Base-by-base conservation (phyloP, 1,140 invertebrate genomes). In the Cecropterus lyciades region DNA sequence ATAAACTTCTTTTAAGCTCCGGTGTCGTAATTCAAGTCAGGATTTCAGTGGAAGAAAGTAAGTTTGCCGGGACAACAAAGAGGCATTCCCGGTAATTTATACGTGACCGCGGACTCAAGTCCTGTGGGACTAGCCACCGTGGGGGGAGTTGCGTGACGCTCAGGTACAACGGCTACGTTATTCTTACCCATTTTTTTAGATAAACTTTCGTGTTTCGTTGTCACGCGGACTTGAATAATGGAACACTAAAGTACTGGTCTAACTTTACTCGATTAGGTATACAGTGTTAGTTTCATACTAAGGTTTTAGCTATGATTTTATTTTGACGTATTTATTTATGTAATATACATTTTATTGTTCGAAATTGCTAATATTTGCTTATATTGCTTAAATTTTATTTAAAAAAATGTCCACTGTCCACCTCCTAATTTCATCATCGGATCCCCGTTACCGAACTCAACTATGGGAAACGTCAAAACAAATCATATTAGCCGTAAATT, bases 121-220 rank as follows among this genome's bases (percentile, higher is more conserved):
- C 68, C 68, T 65, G 30, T 37, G 72, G 75, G 80, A 84, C 69
- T 70, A 65, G 37, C 57, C 64, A 53, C 55, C 64, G 63, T 79
- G 73, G 10, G 7, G 74, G 77, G 80, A 80, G 68, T 78, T 72
- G 70, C 72, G 75, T 74, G 69, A 70, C 69, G 68, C 73, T 65
- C 62, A 63, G 65, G 56, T 60, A 60, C 43, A 60, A 10, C 24
- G 43, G n/a, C 56, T 59, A 43, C 7, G 42, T 33, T 59, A 46
- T 59, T 59, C 56, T 57, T 59, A 46, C 56, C 42, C 45, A 60
- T 60, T 60, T 60, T 59, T 60, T 60, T 48, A 60, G 43, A 60
- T 60, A 60, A 60, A 60, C 56, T 60, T 60, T 60, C 27, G 56
- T 48, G 56, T 60, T 59, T 69, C 69, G 75, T 73, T 75, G 80